Percentiles rank a stretch among this genome's conserved stretches.
These are phyloP conservation scores for Bradysia coprophila DNA, from an alignment of 1,140 invertebrate species.

Conservation along the genomic window DNA sequence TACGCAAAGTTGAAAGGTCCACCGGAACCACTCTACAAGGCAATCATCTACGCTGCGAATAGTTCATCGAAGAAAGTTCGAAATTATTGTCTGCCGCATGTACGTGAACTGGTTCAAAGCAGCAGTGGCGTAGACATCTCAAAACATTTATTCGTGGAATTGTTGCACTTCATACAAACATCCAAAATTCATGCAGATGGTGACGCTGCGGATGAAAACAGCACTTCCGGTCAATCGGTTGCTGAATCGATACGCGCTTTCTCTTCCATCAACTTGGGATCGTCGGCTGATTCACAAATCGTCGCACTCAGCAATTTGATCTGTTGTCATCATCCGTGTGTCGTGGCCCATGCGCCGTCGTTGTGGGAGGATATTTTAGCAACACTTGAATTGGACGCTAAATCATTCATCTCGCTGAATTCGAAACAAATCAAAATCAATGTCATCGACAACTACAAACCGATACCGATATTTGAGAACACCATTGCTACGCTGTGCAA, in stretches of 20 bases:
- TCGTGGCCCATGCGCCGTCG: constrained; percentile 24
- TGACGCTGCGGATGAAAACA: constrained; percentile 22
- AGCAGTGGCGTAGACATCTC: constrained; percentile 24
- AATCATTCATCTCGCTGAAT: constrained; percentile 12
- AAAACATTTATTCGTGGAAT: constrained; percentile 35
- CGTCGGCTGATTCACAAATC: constrained; percentile 26
- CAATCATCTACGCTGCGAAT: constrained; percentile 40
- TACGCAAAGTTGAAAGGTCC: constrained; percentile 33
- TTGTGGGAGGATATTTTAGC: constrained; percentile 16
- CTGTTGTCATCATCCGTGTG: constrained; percentile 45
- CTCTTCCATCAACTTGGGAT: constrained; percentile 21
- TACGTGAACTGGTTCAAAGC: constrained; percentile 17
- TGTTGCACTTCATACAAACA: constrained; percentile 32
- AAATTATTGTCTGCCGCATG: constrained; percentile 16
- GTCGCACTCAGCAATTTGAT: constrained; percentile 40
- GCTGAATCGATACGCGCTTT: constrained; percentile 13
- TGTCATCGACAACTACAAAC: constrained; percentile 13
- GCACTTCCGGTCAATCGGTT: constrained; percentile 17
- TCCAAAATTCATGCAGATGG: constrained; percentile 30
- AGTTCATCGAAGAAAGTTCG: constrained; percentile 21
- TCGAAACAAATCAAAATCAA: constrained; percentile 9
- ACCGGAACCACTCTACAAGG: constrained; percentile 33
- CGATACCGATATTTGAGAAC: constrained; percentile 31
- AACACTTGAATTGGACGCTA: constrained; percentile 10
- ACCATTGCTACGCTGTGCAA: constrained; percentile 41